These are phyloP conservation scores for Coenonympha arcania DNA, from an alignment of 2,888 invertebrate species.

Conservation along the genomic window DNA sequence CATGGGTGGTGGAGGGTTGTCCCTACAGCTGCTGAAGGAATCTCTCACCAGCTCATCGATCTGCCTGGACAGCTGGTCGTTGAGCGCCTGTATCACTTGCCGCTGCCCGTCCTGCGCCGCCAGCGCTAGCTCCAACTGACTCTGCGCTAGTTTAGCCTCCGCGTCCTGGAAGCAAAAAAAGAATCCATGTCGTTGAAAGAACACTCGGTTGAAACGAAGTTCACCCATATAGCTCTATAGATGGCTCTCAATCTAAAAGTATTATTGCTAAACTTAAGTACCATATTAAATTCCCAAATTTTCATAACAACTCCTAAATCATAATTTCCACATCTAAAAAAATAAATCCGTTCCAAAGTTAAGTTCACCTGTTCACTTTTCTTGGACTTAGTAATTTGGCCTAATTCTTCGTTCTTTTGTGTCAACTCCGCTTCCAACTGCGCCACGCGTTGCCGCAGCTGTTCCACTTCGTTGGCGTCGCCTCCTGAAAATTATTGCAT, in stretches of 20 bases:
- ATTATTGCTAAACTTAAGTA: too few species aligned
- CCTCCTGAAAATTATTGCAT: slow-evolving; percentile 80
- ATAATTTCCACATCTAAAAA: too few species aligned
- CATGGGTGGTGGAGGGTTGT: too few species aligned
- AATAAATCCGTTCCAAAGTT: too few species aligned
- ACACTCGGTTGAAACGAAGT: too few species aligned
- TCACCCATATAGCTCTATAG: too few species aligned
- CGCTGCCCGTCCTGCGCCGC: slow-evolving; percentile 87
- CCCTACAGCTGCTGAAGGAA: too few species aligned
- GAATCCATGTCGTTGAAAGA: too few species aligned
- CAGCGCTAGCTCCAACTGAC: slow-evolving; percentile 84
- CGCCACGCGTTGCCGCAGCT: slow-evolving; percentile 86
- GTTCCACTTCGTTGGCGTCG: slow-evolving; percentile 83
- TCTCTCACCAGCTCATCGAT: slow-evolving; percentile 82
- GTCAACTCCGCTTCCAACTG: slow-evolving; percentile 86
- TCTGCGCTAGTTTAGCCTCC: slow-evolving; percentile 83
- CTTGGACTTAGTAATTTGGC: slow-evolving; percentile 63
- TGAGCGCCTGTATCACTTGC: slow-evolving; percentile 85
- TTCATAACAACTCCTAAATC: too few species aligned
- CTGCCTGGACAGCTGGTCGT: slow-evolving; percentile 85
- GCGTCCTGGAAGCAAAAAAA: slow-evolving; percentile 53
- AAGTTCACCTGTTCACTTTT: slow-evolving; percentile 60
- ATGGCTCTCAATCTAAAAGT: too few species aligned
- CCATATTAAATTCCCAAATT: too few species aligned
- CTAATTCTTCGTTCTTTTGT: slow-evolving; percentile 87